Conservation (phyloP, 2,888 invertebrate species). For the Thumatha senex region DNA sequence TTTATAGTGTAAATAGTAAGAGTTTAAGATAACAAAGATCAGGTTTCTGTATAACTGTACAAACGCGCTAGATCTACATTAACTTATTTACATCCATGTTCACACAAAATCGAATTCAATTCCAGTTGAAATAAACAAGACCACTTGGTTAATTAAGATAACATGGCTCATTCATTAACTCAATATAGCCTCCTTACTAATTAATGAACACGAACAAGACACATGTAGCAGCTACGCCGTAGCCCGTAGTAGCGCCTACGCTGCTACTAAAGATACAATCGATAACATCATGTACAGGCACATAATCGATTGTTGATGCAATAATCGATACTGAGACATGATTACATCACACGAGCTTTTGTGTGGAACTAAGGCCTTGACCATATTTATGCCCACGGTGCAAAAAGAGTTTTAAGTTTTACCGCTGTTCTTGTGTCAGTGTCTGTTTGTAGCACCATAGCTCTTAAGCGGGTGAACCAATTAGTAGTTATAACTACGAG, state of each 20-base stretch:
- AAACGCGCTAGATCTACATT: too few species aligned
- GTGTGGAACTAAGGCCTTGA: background rate
- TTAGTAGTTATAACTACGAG: too few species aligned
- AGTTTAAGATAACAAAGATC: too few species aligned
- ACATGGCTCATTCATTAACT: background rate
- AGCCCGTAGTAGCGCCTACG: slow-evolving; percentile 2
- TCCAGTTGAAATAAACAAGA: background rate
- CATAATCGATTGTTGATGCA: background rate
- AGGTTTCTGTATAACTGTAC: too few species aligned
- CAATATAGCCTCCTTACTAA: too few species aligned
- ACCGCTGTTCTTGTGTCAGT: too few species aligned
- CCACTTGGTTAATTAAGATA: background rate
- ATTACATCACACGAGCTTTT: background rate
- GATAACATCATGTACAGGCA: background rate
- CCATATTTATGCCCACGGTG: background rate
- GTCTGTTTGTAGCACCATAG: too few species aligned
- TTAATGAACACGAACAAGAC: background rate
- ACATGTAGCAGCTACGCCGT: slow-evolving; percentile 10
- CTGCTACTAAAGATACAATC: slow-evolving; percentile 2
- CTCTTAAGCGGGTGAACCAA: background rate
- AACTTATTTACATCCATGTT: background rate
- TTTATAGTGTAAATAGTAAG: too few species aligned
- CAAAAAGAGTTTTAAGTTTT: too few species aligned
- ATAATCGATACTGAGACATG: slow-evolving; percentile 4
- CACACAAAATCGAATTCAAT: background rate